Percentiles rank a stretch among this genome's conserved stretches.
Conservation (phyloP, 2,797 vertebrate species). For the Chloroceryle inda region DNA sequence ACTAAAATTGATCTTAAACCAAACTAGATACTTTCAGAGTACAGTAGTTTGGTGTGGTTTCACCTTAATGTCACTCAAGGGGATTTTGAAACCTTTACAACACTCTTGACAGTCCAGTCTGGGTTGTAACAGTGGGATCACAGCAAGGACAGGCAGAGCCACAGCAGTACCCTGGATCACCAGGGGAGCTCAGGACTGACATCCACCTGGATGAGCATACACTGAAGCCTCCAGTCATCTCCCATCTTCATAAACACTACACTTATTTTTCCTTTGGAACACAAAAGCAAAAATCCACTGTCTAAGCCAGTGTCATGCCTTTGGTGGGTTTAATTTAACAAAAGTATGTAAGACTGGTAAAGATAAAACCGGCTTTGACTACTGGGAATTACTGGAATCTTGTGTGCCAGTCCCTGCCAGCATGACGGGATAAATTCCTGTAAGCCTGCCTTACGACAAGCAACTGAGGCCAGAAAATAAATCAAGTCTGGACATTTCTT, state of each 20-base stretch:
- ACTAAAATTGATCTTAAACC: neutral
- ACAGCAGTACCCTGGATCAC: neutral
- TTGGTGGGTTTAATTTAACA: neutral
- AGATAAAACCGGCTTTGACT: neutral
- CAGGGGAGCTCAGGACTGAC: neutral
- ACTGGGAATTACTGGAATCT: neutral
- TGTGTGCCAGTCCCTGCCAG: neutral
- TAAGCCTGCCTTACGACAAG: neutral
- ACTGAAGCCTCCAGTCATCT: neutral
- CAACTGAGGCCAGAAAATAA: slow-evolving; percentile 23
- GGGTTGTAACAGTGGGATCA: neutral
- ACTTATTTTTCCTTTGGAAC: neutral
- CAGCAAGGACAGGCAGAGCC: neutral
- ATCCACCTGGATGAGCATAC: neutral
- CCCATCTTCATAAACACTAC: neutral
- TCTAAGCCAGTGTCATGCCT: neutral
- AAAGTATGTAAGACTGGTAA: neutral
- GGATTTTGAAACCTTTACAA: neutral
- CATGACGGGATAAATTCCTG: neutral
- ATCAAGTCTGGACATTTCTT: neutral
- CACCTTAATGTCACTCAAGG: neutral
- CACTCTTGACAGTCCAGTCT: neutral
- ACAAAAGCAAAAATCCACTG: neutral
- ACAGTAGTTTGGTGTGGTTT: neutral
- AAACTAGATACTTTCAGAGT: neutral